Base-by-base conservation (phyloP, 2,113 vertebrate genomes). In the Solenodon paradoxus region DNA sequence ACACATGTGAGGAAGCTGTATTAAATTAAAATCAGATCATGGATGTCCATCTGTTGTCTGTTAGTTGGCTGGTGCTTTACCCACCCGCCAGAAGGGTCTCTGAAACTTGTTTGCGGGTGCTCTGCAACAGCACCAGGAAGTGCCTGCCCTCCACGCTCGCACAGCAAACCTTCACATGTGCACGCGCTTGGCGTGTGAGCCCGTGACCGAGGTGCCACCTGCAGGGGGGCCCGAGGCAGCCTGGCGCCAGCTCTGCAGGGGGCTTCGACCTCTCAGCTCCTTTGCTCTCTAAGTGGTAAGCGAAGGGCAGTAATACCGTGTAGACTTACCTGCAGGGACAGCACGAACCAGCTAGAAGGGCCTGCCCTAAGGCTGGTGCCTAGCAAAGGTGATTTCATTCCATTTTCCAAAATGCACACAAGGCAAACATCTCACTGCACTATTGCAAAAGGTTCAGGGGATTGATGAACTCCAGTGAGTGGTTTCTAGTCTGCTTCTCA, bases 11-110 rank as follows among this genome's bases (percentile, higher is more conserved):
- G 47, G 13, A 92, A 77, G 83, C 13, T 2, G 0, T 35, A 72
- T 59, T 87, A 51, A 59, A 40, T 51, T 30, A 45, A 94, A 71
- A 66, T 32, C 53, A 42, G 40, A 53, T 92, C 26, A 57, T 24
- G 2, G 69, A 69, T 59, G 32, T 63, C 19, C 17, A 17, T 40
- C 75, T 77, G 20, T 7, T 53, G 19, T 61, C 85, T 75, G 63
- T 19, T 61, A 4, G 6, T 51, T 59, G 19, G 7, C 49, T 74
- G 74, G 66, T 88, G 4, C 35, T 66, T 88, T 38, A 22, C 45
- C n/a, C n/a, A n/a, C n/a, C n/a, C n/a, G n/a, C n/a, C n/a, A 24
- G 35, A 79, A 91, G 55, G 15, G 53, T 61, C 66, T 74, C 55
- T 94, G 71, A 69, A 87, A 55, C 49, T 64, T 11, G 55, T 42